phyloP scores from a whole-genome alignment of 2,888 invertebrate genomes.

The Scaptomyza parva region DNA sequence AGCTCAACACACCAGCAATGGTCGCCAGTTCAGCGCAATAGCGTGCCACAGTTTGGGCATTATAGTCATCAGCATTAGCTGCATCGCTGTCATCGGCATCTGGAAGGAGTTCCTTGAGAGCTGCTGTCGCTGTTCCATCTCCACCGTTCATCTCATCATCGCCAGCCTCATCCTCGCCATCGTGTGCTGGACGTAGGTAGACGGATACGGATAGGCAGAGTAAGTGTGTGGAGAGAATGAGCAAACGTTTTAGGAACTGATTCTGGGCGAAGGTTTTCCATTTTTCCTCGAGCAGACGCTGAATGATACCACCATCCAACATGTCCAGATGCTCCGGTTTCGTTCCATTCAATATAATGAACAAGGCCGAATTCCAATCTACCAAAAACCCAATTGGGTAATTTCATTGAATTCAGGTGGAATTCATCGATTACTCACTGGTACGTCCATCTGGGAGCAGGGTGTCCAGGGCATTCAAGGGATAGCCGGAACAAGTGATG shows the following conservation, averaged over 20 bases:
- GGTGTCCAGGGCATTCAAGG: constrained; percentile 97
- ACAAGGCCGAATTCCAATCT: constrained; percentile 99
- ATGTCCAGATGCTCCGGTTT: constrained; percentile 99
- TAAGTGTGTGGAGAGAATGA: constrained; percentile 94
- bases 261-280: constrained; percentile 99
- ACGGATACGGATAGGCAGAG: constrained; percentile 95
- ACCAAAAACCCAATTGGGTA: constrained; percentile 23
- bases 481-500: constrained; percentile 99
- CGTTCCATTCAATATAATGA: constrained; percentile 98
- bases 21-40: constrained; percentile 94
- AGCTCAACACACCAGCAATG: constrained; percentile 93
- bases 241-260: constrained; percentile 95
- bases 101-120: constrained; percentile 21
- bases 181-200: constrained; percentile 91
- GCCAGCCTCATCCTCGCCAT: constrained; percentile 73
- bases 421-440: constrained; percentile 87
- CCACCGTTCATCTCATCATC: constrained; percentile 11
- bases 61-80: constrained; percentile 82
- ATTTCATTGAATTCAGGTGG: neutral
- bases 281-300: constrained; percentile 97
- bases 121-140: constrained; percentile 46
- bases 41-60: constrained; percentile 86
- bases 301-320: constrained; percentile 99
- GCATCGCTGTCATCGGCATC: constrained; percentile 14
- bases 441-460: constrained; percentile 97